Conservation (phyloP, 2,113 vertebrate species). For the Cacatua alba region DNA sequence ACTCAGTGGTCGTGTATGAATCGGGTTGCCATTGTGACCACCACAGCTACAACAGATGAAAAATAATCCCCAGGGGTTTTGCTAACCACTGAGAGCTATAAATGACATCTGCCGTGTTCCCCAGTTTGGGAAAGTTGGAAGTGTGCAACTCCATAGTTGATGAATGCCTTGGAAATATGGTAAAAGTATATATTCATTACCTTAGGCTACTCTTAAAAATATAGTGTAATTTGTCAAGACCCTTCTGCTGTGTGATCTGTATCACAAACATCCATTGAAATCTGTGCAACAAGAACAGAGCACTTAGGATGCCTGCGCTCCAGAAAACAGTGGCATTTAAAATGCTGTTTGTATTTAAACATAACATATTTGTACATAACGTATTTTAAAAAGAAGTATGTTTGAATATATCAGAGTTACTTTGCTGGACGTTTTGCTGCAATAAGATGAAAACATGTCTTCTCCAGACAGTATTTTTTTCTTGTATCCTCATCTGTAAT, state of each 20-base stretch:
- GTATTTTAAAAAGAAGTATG: not conserved
- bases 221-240: not conserved
- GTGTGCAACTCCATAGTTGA: not conserved
- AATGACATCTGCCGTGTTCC: not conserved
- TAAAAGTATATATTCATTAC: not conserved
- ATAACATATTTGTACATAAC: not conserved
- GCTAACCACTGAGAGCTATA: not conserved
- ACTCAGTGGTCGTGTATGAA: slow-evolving; percentile 13
- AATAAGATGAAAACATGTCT: not conserved
- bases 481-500: not conserved
- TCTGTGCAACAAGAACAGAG: not conserved
- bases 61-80: slow-evolving; percentile 16
- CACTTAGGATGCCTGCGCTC: not conserved
- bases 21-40: slow-evolving; percentile 37
- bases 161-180: not conserved
- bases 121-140: not conserved
- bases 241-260: not conserved
- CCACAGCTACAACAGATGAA: not conserved
- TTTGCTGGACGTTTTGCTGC: not conserved
- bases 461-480: not conserved
- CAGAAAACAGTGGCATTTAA: not conserved
- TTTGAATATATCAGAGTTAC: not conserved
- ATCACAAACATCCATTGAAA: not conserved
- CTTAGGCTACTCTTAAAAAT: not conserved
- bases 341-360: not conserved